These are phyloP conservation scores for Picathartes gymnocephalus DNA, from an alignment of 2,113 vertebrate species.

Conservation along the genomic window DNA sequence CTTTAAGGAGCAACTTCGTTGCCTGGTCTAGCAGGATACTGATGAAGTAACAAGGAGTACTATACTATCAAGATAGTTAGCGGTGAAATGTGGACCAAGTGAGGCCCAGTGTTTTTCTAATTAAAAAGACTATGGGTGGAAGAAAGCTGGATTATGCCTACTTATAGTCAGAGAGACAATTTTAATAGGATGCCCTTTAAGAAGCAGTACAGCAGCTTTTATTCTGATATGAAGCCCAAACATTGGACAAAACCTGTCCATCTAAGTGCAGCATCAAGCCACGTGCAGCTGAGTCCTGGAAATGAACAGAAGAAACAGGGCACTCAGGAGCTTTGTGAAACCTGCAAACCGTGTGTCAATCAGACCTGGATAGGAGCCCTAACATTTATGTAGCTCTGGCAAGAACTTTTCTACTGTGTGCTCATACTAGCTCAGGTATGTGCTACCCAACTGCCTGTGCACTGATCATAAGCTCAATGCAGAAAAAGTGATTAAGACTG, in stretches of 20 bases:
- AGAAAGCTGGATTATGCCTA: not conserved
- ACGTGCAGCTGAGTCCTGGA: not conserved
- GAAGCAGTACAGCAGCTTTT: not conserved
- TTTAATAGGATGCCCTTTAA: not conserved
- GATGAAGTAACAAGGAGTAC: not conserved
- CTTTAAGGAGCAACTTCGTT: not conserved
- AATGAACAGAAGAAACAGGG: not conserved
- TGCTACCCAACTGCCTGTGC: not conserved
- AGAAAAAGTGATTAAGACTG: not conserved
- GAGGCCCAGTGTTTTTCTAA: not conserved
- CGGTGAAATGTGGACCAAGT: accelerated
- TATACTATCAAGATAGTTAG: not conserved
- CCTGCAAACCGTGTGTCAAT: not conserved
- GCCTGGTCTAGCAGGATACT: not conserved
- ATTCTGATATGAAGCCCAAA: not conserved
- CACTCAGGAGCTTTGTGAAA: not conserved
- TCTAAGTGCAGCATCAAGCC: not conserved
- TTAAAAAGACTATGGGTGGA: not conserved
- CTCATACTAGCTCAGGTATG: not conserved
- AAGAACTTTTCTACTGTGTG: not conserved
- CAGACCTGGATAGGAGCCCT: not conserved
- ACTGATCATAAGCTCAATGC: not conserved
- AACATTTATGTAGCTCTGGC: not conserved
- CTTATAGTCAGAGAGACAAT: not conserved
- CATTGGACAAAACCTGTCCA: not conserved